Evolutionary conservation across 2,888 invertebrate genomes (phyloP), one percentile per base, ranked within the genome.

Genomic region (Labia minor): DNA sequence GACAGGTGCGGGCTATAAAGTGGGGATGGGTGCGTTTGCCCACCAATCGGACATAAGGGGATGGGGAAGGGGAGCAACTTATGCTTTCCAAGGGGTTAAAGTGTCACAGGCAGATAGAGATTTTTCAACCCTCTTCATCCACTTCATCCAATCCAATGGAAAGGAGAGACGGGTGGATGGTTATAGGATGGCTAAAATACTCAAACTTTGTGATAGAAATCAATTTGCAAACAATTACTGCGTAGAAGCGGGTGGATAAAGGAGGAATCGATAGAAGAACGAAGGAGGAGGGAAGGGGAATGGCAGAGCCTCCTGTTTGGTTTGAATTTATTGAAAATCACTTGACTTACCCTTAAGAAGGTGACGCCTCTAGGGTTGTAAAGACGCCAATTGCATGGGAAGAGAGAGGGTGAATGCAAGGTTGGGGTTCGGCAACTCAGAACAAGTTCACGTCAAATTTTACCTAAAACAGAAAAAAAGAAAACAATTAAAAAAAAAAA

Each of bases 171-270:
- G 26, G 26, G 26, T 26, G 26, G 26, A 6, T 26, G 26, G 26
- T 26, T 26, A 26, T 3, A 26, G 26, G 26, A 26, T 26, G 4
- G 26, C 16, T n/a, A 49, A 49, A 49, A 49, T 49, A 49, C 49
- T 49, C 49, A 49, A 49, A 49, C n/a, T 49, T 49, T 49, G 49
- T 49, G 49, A 49, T 49, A 49, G 49, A 49, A 49, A 49, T 49
- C 49, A 49, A 49, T 49, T 49, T 49, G 49, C 49, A 16, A 49
- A 49, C 49, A 49, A 49, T 49, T 49, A 49, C 26, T 26, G 49
- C 14, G 49, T 11, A 49, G 49, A 49, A 49, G 49, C 6, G 4
- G 16, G n/a, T n/a, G n/a, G n/a, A n/a, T n/a, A n/a, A n/a, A n/a
- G n/a, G n/a, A n/a, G n/a, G n/a, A n/a, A n/a, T n/a, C n/a, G n/a